phyloP scores from a whole-genome alignment of 2,797 vertebrate species.

The Phyllotis vaccarum region DNA sequence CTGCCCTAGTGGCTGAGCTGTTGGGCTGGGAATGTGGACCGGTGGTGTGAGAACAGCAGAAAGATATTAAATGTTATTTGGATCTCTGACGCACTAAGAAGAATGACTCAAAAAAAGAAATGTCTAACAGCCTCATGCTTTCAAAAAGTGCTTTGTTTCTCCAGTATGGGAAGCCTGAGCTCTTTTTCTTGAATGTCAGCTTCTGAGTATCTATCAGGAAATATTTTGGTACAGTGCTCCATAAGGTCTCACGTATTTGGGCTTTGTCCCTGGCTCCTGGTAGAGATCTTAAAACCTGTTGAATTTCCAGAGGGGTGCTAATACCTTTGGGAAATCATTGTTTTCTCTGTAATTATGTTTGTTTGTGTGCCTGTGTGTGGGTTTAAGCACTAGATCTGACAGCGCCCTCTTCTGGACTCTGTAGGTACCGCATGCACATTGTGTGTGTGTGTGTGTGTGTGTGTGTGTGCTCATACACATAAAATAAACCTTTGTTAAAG shows the following conservation, averaged over 20 bases:
- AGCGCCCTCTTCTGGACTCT: background rate
- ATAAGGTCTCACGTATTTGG: background rate
- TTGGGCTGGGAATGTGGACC: conserved; percentile 49
- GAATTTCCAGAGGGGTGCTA: background rate
- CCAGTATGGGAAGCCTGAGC: background rate
- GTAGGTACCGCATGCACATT: background rate
- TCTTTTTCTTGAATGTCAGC: conserved; percentile 22
- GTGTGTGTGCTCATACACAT: too few relatives aligned
- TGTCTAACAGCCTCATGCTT: conserved; percentile 4
- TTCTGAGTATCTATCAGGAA: background rate
- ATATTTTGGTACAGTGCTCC: background rate
- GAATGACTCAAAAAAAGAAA: conserved; percentile 38
- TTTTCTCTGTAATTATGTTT: background rate
- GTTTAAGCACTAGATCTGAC: background rate
- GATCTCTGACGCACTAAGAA: conserved; percentile 44
- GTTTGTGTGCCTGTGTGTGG: background rate
- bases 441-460: too few relatives aligned
- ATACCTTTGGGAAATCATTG: background rate
- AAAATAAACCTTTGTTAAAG: background rate
- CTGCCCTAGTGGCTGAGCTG: conserved; percentile 48
- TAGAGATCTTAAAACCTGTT: background rate
- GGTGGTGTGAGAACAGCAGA: conserved; percentile 37
- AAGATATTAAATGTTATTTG: conserved; percentile 62
- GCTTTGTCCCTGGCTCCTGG: background rate
- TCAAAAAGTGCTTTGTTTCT: background rate